Percentiles rank a stretch among this genome's conserved stretches.
These are phyloP conservation scores for Phrynosoma blainvillii DNA, from an alignment of 2,113 vertebrate genomes.

Conservation along the genomic window DNA sequence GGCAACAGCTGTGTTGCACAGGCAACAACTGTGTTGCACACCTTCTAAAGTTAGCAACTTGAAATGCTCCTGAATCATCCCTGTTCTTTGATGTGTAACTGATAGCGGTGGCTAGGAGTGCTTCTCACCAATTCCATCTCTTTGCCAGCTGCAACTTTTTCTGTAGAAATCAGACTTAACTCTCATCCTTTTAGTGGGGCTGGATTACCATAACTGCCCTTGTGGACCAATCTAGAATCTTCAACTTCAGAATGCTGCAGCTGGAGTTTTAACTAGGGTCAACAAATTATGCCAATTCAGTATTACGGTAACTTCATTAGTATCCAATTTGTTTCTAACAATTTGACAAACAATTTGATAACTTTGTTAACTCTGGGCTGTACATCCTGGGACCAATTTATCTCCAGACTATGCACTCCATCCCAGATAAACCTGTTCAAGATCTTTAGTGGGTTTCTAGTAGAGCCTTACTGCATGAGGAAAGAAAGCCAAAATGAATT, in stretches of 20 bases:
- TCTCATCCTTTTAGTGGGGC: background rate
- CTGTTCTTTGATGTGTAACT: background rate
- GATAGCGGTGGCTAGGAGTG: background rate
- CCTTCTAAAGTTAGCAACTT: background rate
- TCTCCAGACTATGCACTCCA: too few relatives aligned
- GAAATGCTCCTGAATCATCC: background rate
- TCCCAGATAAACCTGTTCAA: too few relatives aligned
- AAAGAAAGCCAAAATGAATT: too few relatives aligned
- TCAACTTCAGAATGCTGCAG: background rate
- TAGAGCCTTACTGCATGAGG: too few relatives aligned
- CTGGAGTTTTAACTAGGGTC: background rate
- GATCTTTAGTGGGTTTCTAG: too few relatives aligned
- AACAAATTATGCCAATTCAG: background rate
- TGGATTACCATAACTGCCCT: background rate
- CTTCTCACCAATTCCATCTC: background rate
- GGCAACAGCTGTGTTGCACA: background rate
- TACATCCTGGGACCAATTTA: too few relatives aligned
- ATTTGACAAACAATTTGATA: too few relatives aligned
- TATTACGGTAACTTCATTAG: background rate
- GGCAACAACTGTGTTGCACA: background rate
- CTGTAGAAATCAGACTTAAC: background rate
- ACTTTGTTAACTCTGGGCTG: too few relatives aligned
- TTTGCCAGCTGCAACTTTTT: background rate
- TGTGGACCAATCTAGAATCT: background rate
- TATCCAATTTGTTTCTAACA: background rate